Conservation (phyloP, 2,113 vertebrate species). For the Euleptes europaea region DNA sequence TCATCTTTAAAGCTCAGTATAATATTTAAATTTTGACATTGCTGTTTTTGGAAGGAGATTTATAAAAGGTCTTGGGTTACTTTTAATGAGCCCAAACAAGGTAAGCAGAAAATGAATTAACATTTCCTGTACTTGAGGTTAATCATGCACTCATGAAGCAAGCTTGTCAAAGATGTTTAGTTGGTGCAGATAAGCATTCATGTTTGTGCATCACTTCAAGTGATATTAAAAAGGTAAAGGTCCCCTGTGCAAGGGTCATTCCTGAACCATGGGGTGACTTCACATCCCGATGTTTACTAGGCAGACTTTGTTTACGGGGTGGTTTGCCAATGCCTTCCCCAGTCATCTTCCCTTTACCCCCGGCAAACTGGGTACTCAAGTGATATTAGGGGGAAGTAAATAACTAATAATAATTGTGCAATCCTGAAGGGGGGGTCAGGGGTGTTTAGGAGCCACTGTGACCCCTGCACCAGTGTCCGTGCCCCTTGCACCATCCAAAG, state of each 20-base stretch:
- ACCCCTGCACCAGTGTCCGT: too few relatives aligned
- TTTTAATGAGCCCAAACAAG: neutral
- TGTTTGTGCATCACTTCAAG: neutral
- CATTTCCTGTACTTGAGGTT: neutral
- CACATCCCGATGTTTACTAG: too few relatives aligned
- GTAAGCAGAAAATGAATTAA: slow-evolving; percentile 3
- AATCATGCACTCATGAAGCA: neutral
- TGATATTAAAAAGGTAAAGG: too few relatives aligned
- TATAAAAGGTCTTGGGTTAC: neutral
- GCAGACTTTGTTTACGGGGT: too few relatives aligned
- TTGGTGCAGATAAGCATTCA: neutral
- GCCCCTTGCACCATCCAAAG: too few relatives aligned
- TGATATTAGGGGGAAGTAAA: neutral
- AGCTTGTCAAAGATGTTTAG: slow-evolving; percentile 1
- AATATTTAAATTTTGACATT: neutral
- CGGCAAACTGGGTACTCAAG: too few relatives aligned
- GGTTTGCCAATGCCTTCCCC: too few relatives aligned
- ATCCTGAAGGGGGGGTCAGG: too few relatives aligned
- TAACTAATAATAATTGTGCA: neutral
- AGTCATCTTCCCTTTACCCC: too few relatives aligned
- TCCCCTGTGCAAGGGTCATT: too few relatives aligned
- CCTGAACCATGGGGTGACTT: too few relatives aligned
- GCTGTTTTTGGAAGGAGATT: neutral
- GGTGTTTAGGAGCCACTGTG: too few relatives aligned
- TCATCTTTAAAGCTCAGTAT: neutral